phyloP scores from a whole-genome alignment of 35 echinoderm and acorn worm genomes.

The Lytechinus pictus region DNA sequence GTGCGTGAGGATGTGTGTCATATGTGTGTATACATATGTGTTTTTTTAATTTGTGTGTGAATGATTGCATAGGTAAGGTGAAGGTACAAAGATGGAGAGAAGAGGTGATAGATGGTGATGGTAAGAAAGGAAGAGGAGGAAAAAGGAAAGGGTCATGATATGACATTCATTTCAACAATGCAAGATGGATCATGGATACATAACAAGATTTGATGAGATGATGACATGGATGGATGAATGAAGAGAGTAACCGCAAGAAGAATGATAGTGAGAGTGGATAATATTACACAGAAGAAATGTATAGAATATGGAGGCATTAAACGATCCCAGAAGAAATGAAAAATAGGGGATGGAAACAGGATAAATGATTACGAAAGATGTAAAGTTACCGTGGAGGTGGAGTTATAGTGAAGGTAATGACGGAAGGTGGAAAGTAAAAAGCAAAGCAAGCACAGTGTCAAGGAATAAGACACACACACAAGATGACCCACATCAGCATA shows the following conservation, averaged over 20 bases:
- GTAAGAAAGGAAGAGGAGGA: neutral
- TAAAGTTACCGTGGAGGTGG: neutral
- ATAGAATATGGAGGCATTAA: neutral
- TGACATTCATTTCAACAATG: neutral
- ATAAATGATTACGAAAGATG: neutral
- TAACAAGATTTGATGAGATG: neutral
- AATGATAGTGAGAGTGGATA: neutral
- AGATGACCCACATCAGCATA: neutral
- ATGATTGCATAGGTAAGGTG: neutral
- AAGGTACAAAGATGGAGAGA: conserved; percentile 3
- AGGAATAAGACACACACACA: conserved; percentile 22
- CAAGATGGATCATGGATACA: neutral
- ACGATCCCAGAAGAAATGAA: neutral
- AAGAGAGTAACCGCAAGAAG: neutral
- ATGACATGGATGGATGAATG: neutral
- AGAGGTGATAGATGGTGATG: neutral
- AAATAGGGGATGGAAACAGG: neutral
- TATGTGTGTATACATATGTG: neutral
- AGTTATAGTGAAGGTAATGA: neutral
- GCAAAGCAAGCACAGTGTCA: conserved; percentile 1
- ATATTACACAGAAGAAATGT: neutral
- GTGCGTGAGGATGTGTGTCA: neutral
- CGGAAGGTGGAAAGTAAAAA: neutral
- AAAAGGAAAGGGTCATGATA: neutral
- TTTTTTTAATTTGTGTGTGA: neutral